A percentile compares a stretch with the other conserved stretches of the same genome.
These are phyloP conservation scores for Pyralis farinalis DNA, from an alignment of 2,888 invertebrate genomes.

Conservation along the genomic window DNA sequence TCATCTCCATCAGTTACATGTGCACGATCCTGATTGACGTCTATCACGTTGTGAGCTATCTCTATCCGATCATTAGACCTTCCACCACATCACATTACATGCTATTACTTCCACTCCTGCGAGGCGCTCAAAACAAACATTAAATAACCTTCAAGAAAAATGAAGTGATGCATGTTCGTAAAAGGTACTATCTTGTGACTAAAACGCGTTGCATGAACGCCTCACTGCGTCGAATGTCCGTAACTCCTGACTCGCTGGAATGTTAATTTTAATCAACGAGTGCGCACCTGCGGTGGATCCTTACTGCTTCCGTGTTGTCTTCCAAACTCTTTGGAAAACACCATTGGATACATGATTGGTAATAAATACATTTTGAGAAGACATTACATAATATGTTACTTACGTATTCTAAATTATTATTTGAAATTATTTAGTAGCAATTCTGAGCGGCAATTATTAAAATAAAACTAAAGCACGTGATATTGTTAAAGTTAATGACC, in stretches of 20 bases:
- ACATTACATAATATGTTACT: not conserved
- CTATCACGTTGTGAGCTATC: constrained; percentile 42
- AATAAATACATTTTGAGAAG: not conserved
- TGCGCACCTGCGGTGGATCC: constrained; percentile 29
- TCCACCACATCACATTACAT: constrained; percentile 50
- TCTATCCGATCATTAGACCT: constrained; percentile 52
- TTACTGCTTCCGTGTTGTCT: constrained; percentile 24
- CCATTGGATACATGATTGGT: constrained; percentile 16
- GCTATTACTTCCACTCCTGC: constrained; percentile 47
- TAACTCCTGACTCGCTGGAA: constrained; percentile 26
- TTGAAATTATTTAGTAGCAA: not conserved
- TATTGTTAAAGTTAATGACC: no score
- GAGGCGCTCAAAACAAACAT: constrained; percentile 33
- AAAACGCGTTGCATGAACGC: constrained; percentile 52
- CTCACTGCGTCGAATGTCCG: constrained; percentile 36
- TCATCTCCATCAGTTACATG: constrained; percentile 51
- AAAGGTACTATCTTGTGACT: constrained; percentile 36
- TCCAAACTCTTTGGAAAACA: constrained; percentile 17
- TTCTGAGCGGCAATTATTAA: not conserved
- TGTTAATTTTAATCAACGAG: constrained; percentile 20
- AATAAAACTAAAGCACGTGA: not conserved
- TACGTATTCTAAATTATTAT: constrained; percentile 1
- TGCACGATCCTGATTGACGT: constrained; percentile 65
- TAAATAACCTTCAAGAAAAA: constrained; percentile 40
- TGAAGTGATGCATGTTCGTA: constrained; percentile 59